phyloP scores from a whole-genome alignment of 2,888 invertebrate species.

The Drosophila histrio region DNA sequence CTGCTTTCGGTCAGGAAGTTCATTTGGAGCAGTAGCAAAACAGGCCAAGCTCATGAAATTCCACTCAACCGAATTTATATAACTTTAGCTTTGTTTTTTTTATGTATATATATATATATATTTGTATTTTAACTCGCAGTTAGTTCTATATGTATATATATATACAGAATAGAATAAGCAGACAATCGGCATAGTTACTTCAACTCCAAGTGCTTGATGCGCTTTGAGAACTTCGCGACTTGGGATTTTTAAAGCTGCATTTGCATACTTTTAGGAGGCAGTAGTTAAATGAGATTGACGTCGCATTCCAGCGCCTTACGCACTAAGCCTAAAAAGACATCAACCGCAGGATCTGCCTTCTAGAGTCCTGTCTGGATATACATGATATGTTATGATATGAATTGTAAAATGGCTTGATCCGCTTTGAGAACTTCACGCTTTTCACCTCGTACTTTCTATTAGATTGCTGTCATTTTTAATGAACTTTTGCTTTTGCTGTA shows the following conservation, averaged over 20 bases:
- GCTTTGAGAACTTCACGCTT: neutral
- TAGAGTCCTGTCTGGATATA: no score
- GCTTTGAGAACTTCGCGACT: no score
- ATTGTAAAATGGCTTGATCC: no score
- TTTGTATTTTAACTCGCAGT: neutral
- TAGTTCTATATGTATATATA: neutral
- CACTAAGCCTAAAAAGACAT: no score
- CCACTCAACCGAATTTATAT: slow-evolving; percentile 46
- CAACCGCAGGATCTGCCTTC: no score
- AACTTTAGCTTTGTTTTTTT: slow-evolving; percentile 8
- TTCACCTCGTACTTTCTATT: neutral
- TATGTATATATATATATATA: no score
- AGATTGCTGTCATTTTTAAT: slow-evolving; percentile 3
- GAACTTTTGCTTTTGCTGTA: neutral
- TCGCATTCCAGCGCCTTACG: no score
- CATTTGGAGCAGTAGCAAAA: slow-evolving; percentile 55
- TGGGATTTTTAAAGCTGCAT: no score
- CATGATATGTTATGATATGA: no score
- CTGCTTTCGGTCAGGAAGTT: slow-evolving; percentile 60
- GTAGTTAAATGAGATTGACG: no score
- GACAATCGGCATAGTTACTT: neutral
- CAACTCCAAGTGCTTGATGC: neutral
- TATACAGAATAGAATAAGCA: neutral
- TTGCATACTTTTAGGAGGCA: no score
- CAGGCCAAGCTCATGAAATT: slow-evolving; percentile 55